These are phyloP conservation scores for Aporophyla lueneburgensis DNA, from an alignment of 2,888 invertebrate genomes.

Conservation along the genomic window DNA sequence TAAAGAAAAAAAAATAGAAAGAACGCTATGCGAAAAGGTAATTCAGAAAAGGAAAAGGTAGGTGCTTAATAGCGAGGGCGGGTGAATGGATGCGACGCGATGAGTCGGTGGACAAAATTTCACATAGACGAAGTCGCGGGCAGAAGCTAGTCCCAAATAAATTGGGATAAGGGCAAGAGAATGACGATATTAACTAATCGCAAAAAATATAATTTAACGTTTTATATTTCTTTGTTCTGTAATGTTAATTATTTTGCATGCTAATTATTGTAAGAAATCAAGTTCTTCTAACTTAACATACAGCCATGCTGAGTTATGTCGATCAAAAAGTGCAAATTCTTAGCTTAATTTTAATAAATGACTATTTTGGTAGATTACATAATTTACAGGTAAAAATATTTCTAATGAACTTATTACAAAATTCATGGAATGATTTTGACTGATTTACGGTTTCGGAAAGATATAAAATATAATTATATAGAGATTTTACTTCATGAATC, in stretches of 20 bases:
- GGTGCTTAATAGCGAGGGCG: no score
- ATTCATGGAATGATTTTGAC: not conserved
- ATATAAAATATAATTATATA: not conserved
- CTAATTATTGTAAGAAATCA: not conserved
- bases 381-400: no score
- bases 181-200: not conserved
- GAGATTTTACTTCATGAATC: not conserved
- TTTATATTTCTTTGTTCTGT: not conserved
- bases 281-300: not conserved
- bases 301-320: not conserved
- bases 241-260: no score
- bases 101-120: no score
- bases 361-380: not conserved
- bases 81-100: no score
- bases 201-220: not conserved
- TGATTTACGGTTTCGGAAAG: not conserved
- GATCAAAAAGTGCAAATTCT: no score
- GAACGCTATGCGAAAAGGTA: no score
- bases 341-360: not conserved
- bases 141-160: not conserved
- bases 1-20: no score
- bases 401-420: not conserved
- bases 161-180: not conserved
- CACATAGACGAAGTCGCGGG: no score
- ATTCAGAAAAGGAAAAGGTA: no score